Base-by-base conservation (phyloP, 2,797 vertebrate genomes). In the Lindbergichthys nudifrons region DNA sequence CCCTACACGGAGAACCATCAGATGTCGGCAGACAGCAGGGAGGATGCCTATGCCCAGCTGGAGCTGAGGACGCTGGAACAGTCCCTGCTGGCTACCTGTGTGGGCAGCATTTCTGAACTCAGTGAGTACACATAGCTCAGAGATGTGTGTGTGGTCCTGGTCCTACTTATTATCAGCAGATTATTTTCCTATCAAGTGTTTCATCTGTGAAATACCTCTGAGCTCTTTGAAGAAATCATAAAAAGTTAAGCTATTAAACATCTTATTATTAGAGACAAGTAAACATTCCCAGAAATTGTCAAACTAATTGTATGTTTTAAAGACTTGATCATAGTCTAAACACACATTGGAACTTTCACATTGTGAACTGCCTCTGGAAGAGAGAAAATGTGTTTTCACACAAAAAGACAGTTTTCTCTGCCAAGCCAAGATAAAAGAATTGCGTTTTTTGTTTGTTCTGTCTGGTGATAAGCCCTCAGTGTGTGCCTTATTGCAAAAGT, bases 91-190 rank as follows among this genome's bases (percentile, higher is more conserved):
- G 98, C 98, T 59, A 99, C 98, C 0, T 99, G 98, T 0, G 98
- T 99, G 62, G 98, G 98, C 84, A 99, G 97, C 96, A 99, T 99
- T 93, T 99, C 98, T 0, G 98, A 99, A 62, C 95, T 99, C 80
- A 99, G 98, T 99, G 84, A 97, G 98, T 97, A 47, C 23, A 48
- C 1, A 0, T 5, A 52, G 15, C 12, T 5, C 48, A 62, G 26
- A 36, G 5, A 50, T 32, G 16, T 32, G 50, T 36, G 32, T 70
- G 72, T 54, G 23, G 46, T 61, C 36, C 14, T 19, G 19, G 26
- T 63, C 57, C 10, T 32, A 14, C 42, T 45, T 67, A 8, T 23
- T 47, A 23, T 65, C 23, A 36, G 13, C 63, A 68, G n/a, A 43
- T 53, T 36, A 47, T 51, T 45, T 46, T 30, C 10, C 32, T 53